phyloP scores from a whole-genome alignment of 2,888 invertebrate genomes.

The Lasiommata megera region DNA sequence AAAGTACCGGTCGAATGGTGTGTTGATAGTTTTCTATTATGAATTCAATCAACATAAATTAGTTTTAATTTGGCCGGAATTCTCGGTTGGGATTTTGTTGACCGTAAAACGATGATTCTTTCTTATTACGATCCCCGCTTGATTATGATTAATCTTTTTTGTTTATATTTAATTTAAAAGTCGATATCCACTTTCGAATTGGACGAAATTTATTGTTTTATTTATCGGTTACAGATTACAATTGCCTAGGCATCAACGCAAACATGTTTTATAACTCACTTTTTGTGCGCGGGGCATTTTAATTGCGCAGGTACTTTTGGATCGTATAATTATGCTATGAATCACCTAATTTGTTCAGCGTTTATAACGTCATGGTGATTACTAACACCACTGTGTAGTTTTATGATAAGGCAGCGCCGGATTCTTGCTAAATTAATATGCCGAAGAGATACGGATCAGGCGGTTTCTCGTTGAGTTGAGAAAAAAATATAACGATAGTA shows the following conservation, averaged over 20 bases:
- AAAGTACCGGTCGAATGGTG: slow-evolving; percentile 47
- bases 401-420: too few species aligned
- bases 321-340: not conserved
- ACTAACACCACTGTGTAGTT: too few species aligned
- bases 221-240: not conserved
- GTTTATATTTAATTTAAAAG: slow-evolving; percentile 54
- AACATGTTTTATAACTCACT: not conserved
- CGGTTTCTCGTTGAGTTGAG: too few species aligned
- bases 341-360: not conserved
- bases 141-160: slow-evolving; percentile 56
- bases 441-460: too few species aligned
- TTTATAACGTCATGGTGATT: too few species aligned
- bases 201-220: slow-evolving; percentile 12
- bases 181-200: slow-evolving; percentile 29
- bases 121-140: slow-evolving; percentile 54
- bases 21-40: slow-evolving; percentile 77
- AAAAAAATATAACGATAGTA: too few species aligned
- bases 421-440: too few species aligned
- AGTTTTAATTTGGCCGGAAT: slow-evolving; percentile 71
- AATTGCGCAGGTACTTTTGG: not conserved
- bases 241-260: not conserved
- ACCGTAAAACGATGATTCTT: slow-evolving; percentile 52
- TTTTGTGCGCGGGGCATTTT: not conserved
- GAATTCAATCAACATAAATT: slow-evolving; percentile 79
- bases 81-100: slow-evolving; percentile 49